Evolutionary conservation across 2,797 vertebrate genomes (phyloP).

Genomic region (Todus mexicanus): DNA sequence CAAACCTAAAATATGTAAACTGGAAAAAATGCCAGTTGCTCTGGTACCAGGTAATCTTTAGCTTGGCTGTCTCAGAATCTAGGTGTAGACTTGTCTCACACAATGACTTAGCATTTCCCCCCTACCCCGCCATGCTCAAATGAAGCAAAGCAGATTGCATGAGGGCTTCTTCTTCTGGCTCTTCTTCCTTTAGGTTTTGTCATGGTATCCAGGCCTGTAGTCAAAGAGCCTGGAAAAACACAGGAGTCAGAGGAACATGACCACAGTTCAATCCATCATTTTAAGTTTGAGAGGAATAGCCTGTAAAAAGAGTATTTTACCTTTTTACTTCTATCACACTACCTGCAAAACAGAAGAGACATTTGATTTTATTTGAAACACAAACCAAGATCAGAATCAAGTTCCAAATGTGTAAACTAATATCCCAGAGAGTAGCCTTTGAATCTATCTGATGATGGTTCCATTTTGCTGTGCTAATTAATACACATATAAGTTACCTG

Average conservation of each 20-base stretch:
- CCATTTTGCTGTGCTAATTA: background rate
- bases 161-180: background rate
- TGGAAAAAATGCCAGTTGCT: background rate
- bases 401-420: background rate
- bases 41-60: background rate
- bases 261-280: background rate
- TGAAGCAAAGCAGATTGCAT: background rate
- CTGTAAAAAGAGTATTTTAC: background rate
- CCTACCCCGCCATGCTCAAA: accelerated
- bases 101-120: background rate
- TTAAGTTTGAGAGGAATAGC: background rate
- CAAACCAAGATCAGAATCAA: background rate
- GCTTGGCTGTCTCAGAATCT: background rate
- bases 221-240: background rate
- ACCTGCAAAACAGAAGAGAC: background rate
- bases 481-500: background rate
- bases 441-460: background rate
- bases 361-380: background rate
- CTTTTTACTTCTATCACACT: background rate
- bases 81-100: background rate
- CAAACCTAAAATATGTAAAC: background rate
- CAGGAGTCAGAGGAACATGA: background rate
- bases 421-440: background rate
- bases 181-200: background rate
- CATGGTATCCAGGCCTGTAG: background rate